These are phyloP conservation scores for Cygnus olor DNA, from an alignment of 2,797 vertebrate genomes.

Conservation along the genomic window DNA sequence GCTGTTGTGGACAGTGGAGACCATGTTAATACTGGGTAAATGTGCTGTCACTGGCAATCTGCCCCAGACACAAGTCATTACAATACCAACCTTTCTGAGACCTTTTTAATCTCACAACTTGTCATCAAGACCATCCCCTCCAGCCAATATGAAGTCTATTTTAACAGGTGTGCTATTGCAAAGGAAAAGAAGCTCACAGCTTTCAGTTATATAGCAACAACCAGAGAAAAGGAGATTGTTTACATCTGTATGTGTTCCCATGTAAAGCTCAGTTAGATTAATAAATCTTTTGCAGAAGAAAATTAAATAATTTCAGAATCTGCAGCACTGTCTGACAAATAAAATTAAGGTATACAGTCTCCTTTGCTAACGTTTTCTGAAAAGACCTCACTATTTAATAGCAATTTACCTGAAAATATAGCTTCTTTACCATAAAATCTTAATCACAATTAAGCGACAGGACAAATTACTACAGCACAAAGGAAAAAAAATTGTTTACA, in stretches of 20 bases:
- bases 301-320: neutral
- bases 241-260: neutral
- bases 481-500: neutral
- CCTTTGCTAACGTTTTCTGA: constrained; percentile 6
- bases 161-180: constrained; percentile 68
- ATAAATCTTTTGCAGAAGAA: constrained; percentile 16
- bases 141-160: constrained; percentile 8
- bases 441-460: neutral
- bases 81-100: constrained; percentile 73
- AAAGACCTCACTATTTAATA: constrained; percentile 36
- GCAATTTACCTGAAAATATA: neutral
- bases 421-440: neutral
- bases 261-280: neutral
- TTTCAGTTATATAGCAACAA: neutral
- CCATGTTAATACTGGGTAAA: neutral
- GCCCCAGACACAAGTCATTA: constrained; percentile 56
- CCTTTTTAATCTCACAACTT: constrained; percentile 66
- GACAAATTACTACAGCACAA: neutral
- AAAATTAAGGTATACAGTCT: neutral
- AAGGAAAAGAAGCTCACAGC: constrained; percentile 29
- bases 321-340: neutral
- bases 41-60: constrained; percentile 48
- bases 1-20: constrained; percentile 20
- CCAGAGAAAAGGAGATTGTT: neutral
- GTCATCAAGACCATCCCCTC: constrained; percentile 57